Evolutionary conservation across 92 coral and sea anemone species (phyloP).

Genomic region (Bergia sp.): DNA sequence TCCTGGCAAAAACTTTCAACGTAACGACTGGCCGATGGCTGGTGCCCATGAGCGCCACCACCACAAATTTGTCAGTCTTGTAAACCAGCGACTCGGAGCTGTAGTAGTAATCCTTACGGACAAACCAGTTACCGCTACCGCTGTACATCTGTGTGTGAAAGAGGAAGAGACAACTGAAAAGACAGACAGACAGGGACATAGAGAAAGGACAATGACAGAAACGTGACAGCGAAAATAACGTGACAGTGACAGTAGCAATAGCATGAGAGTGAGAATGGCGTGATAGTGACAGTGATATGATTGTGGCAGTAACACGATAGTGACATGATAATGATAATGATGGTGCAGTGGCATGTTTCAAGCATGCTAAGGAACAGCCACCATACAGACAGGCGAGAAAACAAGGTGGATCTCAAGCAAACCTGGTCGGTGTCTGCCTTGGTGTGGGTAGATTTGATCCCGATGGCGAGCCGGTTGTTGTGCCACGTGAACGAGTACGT

Average conservation of each 20-base stretch:
- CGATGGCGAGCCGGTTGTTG: conserved; percentile 21
- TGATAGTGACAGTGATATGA: too few relatives aligned
- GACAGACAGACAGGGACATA: background rate
- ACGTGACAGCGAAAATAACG: too few relatives aligned
- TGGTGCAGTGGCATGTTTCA: too few relatives aligned
- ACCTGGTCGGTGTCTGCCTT: conserved; percentile 6
- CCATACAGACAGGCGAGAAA: background rate
- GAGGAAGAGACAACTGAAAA: background rate
- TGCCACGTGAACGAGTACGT: conserved; percentile 1
- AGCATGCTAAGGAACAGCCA: too few relatives aligned
- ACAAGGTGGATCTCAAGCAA: background rate
- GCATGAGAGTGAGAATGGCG: too few relatives aligned
- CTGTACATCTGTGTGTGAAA: background rate
- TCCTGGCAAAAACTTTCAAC: conserved; percentile 21
- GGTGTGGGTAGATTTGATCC: conserved; percentile 15
- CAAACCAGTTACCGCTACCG: conserved; percentile 14
- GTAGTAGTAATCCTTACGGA: conserved; percentile 3
- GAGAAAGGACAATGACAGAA: too few relatives aligned
- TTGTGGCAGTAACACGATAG: too few relatives aligned
- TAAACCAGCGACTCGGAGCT: conserved; percentile 14
- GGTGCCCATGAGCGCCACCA: conserved; percentile 18
- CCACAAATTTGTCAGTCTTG: conserved; percentile 13
- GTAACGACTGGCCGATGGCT: conserved; percentile 7
- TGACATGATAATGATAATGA: too few relatives aligned
- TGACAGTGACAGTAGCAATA: too few relatives aligned